Conservation (phyloP, 2,797 vertebrate species). For the Salarias fasciatus region DNA sequence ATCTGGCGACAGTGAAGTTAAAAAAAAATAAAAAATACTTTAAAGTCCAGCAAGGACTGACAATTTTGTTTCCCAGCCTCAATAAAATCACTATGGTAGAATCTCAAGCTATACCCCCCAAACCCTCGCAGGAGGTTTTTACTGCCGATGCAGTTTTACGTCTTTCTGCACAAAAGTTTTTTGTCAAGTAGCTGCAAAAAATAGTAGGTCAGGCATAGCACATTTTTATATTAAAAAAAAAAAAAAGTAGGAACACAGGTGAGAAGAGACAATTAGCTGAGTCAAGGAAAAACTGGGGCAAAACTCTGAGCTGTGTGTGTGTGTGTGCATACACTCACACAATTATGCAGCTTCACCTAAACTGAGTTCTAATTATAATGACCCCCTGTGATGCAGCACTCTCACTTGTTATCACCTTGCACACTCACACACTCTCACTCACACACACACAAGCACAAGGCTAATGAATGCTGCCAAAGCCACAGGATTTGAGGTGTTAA, state of each 20-base stretch:
- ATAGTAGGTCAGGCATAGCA: constrained; percentile 30
- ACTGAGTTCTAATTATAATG: constrained; percentile 50
- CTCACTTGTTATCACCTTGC: too few relatives aligned
- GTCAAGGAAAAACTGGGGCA: constrained; percentile 18
- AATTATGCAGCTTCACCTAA: constrained; percentile 26
- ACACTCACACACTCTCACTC: neutral
- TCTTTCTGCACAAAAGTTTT: constrained; percentile 15
- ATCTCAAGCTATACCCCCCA: neutral
- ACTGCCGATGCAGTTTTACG: constrained; percentile 9
- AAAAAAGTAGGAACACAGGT: constrained; percentile 1
- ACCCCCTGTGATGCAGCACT: constrained; percentile 27
- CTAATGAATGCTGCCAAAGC: too few relatives aligned
- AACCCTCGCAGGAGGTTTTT: neutral
- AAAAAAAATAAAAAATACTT: too few relatives aligned
- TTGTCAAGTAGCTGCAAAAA: constrained; percentile 24
- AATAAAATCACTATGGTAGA: neutral
- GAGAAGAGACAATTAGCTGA: constrained; percentile 27
- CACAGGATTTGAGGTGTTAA: constrained; percentile 36
- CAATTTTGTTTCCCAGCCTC: neutral
- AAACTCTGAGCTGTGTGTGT: constrained; percentile 1
- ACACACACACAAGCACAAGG: neutral
- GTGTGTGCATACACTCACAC: constrained; percentile 16
- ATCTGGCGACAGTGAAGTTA: neutral
- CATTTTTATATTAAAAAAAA: too few relatives aligned
- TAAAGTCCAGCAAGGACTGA: too few relatives aligned